Evolutionary conservation across 2,888 invertebrate genomes (phyloP).

Genomic region (Thera obeliscata): DNA sequence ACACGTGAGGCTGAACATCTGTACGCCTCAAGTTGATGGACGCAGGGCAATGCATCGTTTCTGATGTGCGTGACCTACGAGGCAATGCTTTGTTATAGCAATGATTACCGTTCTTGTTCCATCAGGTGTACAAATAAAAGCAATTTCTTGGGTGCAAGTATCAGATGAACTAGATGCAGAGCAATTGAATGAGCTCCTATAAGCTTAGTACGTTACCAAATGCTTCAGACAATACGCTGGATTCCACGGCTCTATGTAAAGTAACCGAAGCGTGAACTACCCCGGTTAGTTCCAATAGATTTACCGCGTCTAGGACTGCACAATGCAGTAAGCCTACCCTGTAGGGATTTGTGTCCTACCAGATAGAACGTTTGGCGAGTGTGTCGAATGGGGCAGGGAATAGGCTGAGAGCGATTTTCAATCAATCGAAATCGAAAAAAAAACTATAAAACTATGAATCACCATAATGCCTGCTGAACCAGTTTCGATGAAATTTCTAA

Average conservation of each 20-base stretch:
- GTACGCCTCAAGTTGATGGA: no score
- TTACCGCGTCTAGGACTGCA: slow-evolving; percentile 59
- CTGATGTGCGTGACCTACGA: no score
- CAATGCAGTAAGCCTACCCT: slow-evolving; percentile 66
- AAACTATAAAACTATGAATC: no score
- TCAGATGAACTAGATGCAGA: no score
- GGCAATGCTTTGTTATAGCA: no score
- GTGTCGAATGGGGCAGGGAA: slow-evolving; percentile 23
- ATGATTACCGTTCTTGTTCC: no score
- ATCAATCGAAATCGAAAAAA: not conserved
- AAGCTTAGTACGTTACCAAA: slow-evolving; percentile 3
- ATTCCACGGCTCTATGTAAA: slow-evolving; percentile 36
- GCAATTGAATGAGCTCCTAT: not conserved
- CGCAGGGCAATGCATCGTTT: no score
- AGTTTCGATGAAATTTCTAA: no score
- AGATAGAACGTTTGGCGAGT: slow-evolving; percentile 55
- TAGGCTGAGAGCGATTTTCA: slow-evolving; percentile 32
- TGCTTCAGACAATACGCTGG: slow-evolving; percentile 21
- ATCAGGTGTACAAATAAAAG: not conserved
- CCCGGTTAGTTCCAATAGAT: slow-evolving; percentile 64
- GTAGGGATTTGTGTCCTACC: slow-evolving; percentile 64
- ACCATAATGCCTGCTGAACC: no score
- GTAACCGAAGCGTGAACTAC: slow-evolving; percentile 39
- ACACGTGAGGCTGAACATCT: no score
- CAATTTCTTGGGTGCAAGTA: not conserved